Evolutionary conservation across 2,113 vertebrate genomes (phyloP), one percentile per base, ranked within the genome.

Genomic region (Thalassarche chlororhynchos): DNA sequence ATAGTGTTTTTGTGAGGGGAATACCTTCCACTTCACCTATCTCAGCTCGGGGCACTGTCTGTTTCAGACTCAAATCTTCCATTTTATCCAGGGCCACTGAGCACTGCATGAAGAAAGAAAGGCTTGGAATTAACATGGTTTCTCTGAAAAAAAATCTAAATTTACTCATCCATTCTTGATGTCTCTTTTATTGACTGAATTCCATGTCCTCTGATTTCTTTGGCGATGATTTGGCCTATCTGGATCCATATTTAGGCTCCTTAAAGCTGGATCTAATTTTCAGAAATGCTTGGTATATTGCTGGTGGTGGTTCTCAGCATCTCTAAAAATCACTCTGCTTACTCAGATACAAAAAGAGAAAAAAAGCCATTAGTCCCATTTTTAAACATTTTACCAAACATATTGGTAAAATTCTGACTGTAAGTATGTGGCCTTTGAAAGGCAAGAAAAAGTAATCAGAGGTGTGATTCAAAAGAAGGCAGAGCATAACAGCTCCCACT

Each of bases 11-110:
- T 86, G 32, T 24, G 38, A 98, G 0, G 9, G 44, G 75, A 75
- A 98, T 4, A n/a, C 98, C 97, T 17, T 96, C 72, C 24, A 98
- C 3, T 72, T 98, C 97, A 44, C 0, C 7, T 29, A 85, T 9
- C 74, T 96, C 94, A 72, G 1, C 0, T 46, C 15, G 47, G 13
- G 0, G 1, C 3, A 62, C 0, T 14, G 40, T 24, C 32, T 29
- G 28, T 6, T 93, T 42, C 74, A 98, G 60, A 40, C 71, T 93
- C 52, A 97, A 57, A 20, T 96, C 82, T 86, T 96, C 49, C 82
- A 97, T 97, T 80, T 97, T 89, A 40, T 97, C 94, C 51, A 89
- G 60, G 29, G 88, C 44, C 83, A 96, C 84, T 74, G 70, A 84
- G 17, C 51, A 28, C 52, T 97, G 76, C n/a, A 28, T 77, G 58